Evolutionary conservation across 1,140 invertebrate species (phyloP), one percentile per base, ranked within the genome.

Genomic region (Drosophila triauraria): DNA sequence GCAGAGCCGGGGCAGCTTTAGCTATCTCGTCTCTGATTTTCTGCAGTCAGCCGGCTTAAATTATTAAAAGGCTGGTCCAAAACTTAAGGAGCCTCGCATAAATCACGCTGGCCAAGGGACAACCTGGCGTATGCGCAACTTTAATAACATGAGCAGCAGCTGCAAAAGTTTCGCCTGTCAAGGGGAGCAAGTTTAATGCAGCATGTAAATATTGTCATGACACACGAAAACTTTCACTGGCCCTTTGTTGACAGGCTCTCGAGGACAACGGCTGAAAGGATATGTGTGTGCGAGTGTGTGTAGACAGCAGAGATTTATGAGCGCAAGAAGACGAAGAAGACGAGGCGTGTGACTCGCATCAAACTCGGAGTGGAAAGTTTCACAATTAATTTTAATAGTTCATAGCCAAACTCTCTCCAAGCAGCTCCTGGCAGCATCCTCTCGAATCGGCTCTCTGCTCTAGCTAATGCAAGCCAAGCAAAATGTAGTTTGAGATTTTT

Each of bases 141-240:
- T 86, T 88, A 86, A 86, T 77, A 72, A 77, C 58, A 67, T 70
- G 43, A 72, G 67, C 65, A 79, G 67, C 54, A 72, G 76, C 77
- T 60, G 61, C 50, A 53, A 74, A 80, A 72, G 50, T 58, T 74
- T 74, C 51, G 57, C 56, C 67, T 51, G 46, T 70, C 74, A 48
- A 46, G 46, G 48, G 40, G 59, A 70, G 80, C 80, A 88, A 90
- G 84, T 90, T 90, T 87, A 87, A 87, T 87, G 84, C 85, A 87
- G 85, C 84, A 90, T 87, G 84, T 87, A 87, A 87, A 87, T 87
- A 90, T 87, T 88, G 84, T 64, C 84, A 69, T 86, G 83, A 86
- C 80, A 71, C 83, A 86, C 63, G 80, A 88, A 86, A 86, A 86
- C 83, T 86, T 86, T 86, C 83, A 88, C 72, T 78, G 67, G 53